phyloP scores from a whole-genome alignment of 2,888 invertebrate genomes.

The Dinocampus coccinellae region DNA sequence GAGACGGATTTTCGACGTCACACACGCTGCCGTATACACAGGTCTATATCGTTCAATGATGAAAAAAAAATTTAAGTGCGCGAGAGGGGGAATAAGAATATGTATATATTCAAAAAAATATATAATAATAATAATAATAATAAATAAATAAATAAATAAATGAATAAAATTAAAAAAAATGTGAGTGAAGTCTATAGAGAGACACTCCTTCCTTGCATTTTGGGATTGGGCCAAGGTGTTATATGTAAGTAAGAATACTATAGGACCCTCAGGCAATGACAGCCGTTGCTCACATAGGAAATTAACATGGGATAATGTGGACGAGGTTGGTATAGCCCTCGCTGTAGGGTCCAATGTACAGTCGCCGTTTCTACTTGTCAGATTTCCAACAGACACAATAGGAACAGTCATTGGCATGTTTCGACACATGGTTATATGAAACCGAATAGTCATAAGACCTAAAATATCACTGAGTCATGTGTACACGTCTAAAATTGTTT shows the following conservation, averaged over 20 bases:
- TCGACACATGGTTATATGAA: background rate
- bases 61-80: slow-evolving; percentile 30
- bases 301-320: slow-evolving; percentile 70
- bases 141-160: slow-evolving; percentile 44
- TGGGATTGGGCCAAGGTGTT: slow-evolving; percentile 65
- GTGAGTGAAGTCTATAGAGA: background rate
- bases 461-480: slow-evolving; percentile 58
- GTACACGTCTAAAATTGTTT: background rate
- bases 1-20: slow-evolving; percentile 66
- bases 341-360: slow-evolving; percentile 60
- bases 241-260: slow-evolving; percentile 63
- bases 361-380: slow-evolving; percentile 46
- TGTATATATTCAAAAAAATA: too few species aligned
- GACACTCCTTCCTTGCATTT: slow-evolving; percentile 56
- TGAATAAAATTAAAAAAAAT: slow-evolving; percentile 29
- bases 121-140: too few species aligned
- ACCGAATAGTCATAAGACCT: background rate
- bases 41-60: slow-evolving; percentile 12
- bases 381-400: slow-evolving; percentile 15
- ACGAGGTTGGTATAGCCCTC: slow-evolving; percentile 58
- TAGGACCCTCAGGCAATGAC: slow-evolving; percentile 66
- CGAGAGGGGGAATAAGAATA: slow-evolving; percentile 35
- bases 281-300: slow-evolving; percentile 61
- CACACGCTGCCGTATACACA: slow-evolving; percentile 47
- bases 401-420: slow-evolving; percentile 32